phyloP scores from a whole-genome alignment of 1,140 invertebrate species.

The Microplitis demolitor region DNA sequence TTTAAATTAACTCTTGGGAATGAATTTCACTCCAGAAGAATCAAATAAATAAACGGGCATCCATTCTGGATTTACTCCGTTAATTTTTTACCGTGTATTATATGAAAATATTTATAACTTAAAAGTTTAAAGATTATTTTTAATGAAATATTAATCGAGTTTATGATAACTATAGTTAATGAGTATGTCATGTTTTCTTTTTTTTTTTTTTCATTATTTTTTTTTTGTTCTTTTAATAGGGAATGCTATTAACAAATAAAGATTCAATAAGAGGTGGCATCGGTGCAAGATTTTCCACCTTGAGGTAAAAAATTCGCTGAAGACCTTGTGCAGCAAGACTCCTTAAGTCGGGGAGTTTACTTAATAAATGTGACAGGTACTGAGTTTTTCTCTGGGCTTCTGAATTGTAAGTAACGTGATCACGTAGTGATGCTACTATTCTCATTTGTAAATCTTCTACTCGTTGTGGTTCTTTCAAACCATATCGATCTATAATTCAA shows the following conservation, averaged over 20 bases:
- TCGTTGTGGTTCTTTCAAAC: constrained; percentile 86
- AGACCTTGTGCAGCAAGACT: constrained; percentile 91
- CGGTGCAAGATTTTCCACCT: constrained; percentile 89
- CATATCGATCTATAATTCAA: constrained; percentile 80
- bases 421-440: constrained; percentile 89
- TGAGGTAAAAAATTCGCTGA: constrained; percentile 92
- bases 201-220: too few relatives aligned
- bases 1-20: too few relatives aligned
- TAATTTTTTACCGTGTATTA: too few relatives aligned
- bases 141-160: constrained; percentile 3
- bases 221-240: constrained; percentile 70
- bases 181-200: not conserved
- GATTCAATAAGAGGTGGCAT: constrained; percentile 92
- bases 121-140: not conserved
- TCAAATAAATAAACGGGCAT: too few relatives aligned
- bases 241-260: constrained; percentile 92
- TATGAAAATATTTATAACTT: not conserved
- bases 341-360: constrained; percentile 88
- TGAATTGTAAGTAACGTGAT: constrained; percentile 92
- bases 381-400: constrained; percentile 87
- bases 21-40: too few relatives aligned
- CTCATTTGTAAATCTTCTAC: constrained; percentile 95
- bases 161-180: not conserved
- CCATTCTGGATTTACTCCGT: too few relatives aligned
- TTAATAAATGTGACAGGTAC: constrained; percentile 89